These are phyloP conservation scores for Choloepus didactylus DNA, from an alignment of 2,797 vertebrate species.

Conservation along the genomic window DNA sequence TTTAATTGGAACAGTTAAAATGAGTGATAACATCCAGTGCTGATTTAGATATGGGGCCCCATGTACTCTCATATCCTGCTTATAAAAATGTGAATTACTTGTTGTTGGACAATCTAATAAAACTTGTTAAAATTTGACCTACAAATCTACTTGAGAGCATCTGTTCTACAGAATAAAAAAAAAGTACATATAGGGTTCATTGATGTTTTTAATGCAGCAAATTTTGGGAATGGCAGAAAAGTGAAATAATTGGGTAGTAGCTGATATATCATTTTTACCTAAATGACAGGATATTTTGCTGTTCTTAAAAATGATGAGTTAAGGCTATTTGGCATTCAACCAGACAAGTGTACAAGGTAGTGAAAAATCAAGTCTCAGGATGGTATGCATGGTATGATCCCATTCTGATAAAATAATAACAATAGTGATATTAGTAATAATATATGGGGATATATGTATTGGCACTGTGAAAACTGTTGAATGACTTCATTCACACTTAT, in stretches of 20 bases:
- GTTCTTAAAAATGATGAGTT: neutral
- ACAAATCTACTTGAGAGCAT: neutral
- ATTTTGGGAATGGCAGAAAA: neutral
- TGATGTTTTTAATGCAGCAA: neutral
- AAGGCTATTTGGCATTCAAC: neutral
- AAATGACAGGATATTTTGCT: neutral
- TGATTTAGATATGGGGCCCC: neutral
- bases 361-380: neutral
- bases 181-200: neutral
- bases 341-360: neutral
- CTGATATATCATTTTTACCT: neutral
- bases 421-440: neutral
- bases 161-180: neutral
- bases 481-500: neutral
- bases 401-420: neutral
- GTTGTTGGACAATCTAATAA: neutral
- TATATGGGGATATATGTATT: neutral
- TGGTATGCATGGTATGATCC: neutral
- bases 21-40: neutral
- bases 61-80: too few relatives aligned
- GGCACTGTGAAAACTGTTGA: neutral
- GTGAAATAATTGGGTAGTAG: neutral
- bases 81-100: neutral
- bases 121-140: slow-evolving; percentile 3
- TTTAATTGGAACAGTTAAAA: neutral